Evolutionary conservation across 2,888 invertebrate species (phyloP).

Genomic region (Melieria omissa): DNA sequence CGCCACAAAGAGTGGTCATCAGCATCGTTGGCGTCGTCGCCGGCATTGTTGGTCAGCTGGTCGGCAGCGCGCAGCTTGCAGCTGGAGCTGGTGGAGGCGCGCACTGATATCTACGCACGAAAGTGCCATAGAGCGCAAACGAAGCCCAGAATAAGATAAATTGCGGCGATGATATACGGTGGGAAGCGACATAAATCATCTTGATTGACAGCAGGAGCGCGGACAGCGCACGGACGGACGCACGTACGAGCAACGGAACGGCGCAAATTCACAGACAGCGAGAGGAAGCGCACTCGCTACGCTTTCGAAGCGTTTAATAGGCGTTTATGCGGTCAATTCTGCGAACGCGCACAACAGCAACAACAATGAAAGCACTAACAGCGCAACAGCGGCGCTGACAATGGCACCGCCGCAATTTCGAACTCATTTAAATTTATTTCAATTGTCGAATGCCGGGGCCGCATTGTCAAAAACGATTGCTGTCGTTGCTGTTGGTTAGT

Average conservation of each 20-base stretch:
- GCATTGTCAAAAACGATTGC: constrained; percentile 1
- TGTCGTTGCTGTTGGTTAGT: constrained; percentile 39
- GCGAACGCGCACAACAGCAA: constrained; percentile 19
- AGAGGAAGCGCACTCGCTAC: constrained; percentile 21
- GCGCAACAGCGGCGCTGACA: not conserved
- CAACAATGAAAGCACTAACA: constrained; percentile 6
- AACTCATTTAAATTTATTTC: constrained; percentile 58
- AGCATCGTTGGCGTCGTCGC: no score
- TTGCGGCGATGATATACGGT: constrained; percentile 63
- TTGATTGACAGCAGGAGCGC: constrained; percentile 62
- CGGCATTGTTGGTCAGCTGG: no score
- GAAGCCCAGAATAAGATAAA: constrained; percentile 51
- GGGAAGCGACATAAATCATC: constrained; percentile 67
- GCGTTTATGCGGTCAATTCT: constrained; percentile 20
- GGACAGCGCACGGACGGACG: not conserved
- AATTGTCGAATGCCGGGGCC: constrained; percentile 47
- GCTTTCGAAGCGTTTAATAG: constrained; percentile 9
- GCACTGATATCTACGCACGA: not conserved
- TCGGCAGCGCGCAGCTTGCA: no score
- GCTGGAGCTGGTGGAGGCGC: no score
- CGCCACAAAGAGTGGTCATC: constrained; percentile 11
- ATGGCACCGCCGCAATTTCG: constrained; percentile 37
- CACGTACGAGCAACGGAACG: not conserved
- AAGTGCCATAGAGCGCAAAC: not conserved
- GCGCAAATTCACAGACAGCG: not conserved